Conservation (phyloP, 2,113 vertebrate species). For the Gobio gobio region DNA sequence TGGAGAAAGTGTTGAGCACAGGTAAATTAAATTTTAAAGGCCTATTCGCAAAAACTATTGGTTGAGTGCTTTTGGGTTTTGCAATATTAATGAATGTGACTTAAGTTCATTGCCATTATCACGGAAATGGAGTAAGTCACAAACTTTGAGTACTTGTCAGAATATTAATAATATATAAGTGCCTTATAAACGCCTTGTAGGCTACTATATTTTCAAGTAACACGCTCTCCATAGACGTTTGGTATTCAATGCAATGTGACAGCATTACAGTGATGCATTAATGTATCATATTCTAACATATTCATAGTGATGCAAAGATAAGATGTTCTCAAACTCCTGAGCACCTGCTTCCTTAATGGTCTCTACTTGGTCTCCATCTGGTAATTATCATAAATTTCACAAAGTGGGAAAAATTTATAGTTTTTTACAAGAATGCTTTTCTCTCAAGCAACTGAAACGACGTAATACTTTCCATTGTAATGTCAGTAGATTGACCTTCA, state of each 20-base stretch:
- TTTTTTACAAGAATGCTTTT: slow-evolving; percentile 67
- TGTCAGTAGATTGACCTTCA: slow-evolving; percentile 64
- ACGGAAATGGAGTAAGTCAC: neutral
- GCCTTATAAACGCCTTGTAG: neutral
- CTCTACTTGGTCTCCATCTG: slow-evolving; percentile 64
- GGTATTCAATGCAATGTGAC: neutral
- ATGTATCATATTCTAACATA: slow-evolving; percentile 43
- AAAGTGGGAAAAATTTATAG: slow-evolving; percentile 64
- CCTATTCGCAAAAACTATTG: neutral
- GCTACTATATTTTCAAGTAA: neutral
- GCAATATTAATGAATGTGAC: slow-evolving; percentile 12
- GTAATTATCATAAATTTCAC: slow-evolving; percentile 65
- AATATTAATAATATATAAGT: slow-evolving; percentile 3
- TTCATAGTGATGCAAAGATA: slow-evolving; percentile 30
- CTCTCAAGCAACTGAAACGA: slow-evolving; percentile 62
- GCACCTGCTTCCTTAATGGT: slow-evolving; percentile 50
- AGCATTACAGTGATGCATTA: slow-evolving; percentile 13
- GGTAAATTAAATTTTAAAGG: neutral
- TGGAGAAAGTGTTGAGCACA: slow-evolving; percentile 1
- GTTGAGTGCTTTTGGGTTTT: slow-evolving; percentile 19
- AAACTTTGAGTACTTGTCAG: neutral
- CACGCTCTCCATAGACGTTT: neutral
- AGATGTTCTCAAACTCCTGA: slow-evolving; percentile 40
- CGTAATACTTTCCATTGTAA: slow-evolving; percentile 68
- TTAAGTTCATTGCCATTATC: slow-evolving; percentile 1